A percentile compares a stretch with the other conserved stretches of the same genome.
These are phyloP conservation scores for Ericerus pela DNA, from an alignment of 1,140 invertebrate species.

Conservation along the genomic window DNA sequence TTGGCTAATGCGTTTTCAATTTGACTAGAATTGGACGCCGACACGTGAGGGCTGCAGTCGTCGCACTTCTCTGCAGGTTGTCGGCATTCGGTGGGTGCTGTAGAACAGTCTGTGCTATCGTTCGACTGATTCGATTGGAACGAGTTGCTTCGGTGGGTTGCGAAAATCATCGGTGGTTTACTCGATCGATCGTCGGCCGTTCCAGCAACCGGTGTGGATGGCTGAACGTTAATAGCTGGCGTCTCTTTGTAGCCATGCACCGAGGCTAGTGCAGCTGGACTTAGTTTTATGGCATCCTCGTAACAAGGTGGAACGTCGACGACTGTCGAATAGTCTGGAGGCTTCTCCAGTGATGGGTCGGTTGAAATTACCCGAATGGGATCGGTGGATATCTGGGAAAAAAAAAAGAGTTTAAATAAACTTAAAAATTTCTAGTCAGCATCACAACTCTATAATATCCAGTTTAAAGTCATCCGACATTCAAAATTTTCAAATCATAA, in stretches of 20 bases:
- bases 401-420: background rate
- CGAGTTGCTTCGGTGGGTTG: background rate
- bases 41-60: background rate
- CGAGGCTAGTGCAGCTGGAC: constrained; percentile 36
- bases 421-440: too few species aligned
- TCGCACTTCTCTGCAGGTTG: constrained; percentile 1
- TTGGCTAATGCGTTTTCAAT: constrained; percentile 12
- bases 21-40: background rate
- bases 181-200: background rate
- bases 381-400: constrained; percentile 11
- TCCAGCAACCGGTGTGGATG: background rate
- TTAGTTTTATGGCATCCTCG: constrained; percentile 55
- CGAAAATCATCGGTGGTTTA: background rate
- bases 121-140: background rate
- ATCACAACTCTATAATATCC: too few species aligned
- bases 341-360: constrained; percentile 42
- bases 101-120: background rate
- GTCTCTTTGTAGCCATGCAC: background rate
- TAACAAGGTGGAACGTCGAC: constrained; percentile 49
- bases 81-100: background rate
- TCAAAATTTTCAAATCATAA: too few species aligned
- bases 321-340: constrained; percentile 54
- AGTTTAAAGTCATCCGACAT: too few species aligned
- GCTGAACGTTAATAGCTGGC: background rate
- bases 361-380: constrained; percentile 42